Conservation (phyloP, 2,797 vertebrate species). For the Spheniscus humboldti region DNA sequence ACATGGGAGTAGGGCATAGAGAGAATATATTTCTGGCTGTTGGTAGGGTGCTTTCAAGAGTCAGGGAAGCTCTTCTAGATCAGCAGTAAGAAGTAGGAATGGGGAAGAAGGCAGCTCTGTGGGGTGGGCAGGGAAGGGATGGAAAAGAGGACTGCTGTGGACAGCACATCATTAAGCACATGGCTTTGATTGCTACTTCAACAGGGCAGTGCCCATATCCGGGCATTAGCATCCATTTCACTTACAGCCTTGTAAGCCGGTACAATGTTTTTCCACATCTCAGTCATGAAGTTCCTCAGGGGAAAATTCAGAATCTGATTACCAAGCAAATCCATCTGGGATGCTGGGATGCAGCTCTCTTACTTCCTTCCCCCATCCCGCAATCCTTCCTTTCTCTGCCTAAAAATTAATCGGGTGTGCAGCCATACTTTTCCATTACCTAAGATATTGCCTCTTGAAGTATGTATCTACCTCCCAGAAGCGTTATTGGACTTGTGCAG, state of each 20-base stretch:
- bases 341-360: background rate
- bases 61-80: background rate
- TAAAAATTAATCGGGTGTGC: background rate
- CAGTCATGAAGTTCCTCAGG: background rate
- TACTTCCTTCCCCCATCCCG: background rate
- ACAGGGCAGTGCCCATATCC: background rate
- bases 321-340: background rate
- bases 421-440: background rate
- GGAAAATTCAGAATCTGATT: conserved; percentile 3
- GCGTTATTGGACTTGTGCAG: background rate
- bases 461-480: background rate
- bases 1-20: rapidly evolving
- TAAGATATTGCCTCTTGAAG: background rate
- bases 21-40: background rate
- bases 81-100: background rate
- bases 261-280: background rate
- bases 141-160: background rate
- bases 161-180: background rate
- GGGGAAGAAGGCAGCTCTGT: background rate
- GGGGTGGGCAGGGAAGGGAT: background rate
- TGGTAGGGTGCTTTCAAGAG: background rate
- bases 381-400: background rate
- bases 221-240: background rate
- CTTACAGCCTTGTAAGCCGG: background rate
- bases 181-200: background rate